These are phyloP conservation scores for Caretta caretta DNA, from an alignment of 2,113 vertebrate genomes.

Conservation along the genomic window DNA sequence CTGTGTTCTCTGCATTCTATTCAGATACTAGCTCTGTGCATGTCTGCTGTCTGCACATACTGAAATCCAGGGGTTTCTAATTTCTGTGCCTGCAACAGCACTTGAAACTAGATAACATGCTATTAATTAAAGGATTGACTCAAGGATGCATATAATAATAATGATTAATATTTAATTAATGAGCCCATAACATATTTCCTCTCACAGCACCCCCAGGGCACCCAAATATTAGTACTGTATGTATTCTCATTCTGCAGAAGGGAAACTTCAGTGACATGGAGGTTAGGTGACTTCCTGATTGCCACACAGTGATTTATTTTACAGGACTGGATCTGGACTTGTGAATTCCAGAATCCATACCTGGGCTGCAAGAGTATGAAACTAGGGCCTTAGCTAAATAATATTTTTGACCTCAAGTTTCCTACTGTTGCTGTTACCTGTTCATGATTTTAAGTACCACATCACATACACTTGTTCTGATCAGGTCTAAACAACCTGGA, in stretches of 20 bases:
- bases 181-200: not conserved
- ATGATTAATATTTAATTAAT: not conserved
- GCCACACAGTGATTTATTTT: not conserved
- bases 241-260: not conserved
- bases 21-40: not conserved
- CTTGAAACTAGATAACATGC: not conserved
- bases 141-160: not conserved
- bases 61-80: not conserved
- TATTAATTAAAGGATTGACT: not conserved
- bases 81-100: not conserved
- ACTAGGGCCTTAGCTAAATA: not conserved
- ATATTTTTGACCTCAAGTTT: not conserved
- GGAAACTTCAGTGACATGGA: not conserved
- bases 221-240: not conserved
- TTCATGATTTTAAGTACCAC: conserved; percentile 26
- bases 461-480: not conserved
- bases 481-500: conserved; percentile 6
- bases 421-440: not conserved
- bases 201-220: not conserved
- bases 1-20: not conserved
- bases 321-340: not conserved
- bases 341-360: not conserved
- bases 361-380: not conserved
- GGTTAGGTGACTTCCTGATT: not conserved
- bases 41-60: not conserved